A percentile compares a stretch with the other conserved stretches of the same genome.
phyloP scores from a whole-genome alignment of 2,888 invertebrate species.

The Sinohyriopsis cumingii region DNA sequence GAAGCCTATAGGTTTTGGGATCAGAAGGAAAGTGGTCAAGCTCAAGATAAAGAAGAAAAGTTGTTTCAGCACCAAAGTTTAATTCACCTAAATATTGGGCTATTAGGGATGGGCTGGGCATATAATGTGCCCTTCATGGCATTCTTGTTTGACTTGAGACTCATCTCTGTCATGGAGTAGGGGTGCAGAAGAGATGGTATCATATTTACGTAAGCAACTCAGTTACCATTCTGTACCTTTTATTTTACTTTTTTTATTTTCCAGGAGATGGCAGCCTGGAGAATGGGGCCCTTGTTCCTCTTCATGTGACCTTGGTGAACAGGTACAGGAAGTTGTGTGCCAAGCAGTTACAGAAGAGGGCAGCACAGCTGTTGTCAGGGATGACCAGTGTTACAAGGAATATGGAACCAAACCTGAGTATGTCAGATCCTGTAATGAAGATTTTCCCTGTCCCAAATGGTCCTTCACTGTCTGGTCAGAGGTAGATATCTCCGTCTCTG shows the following conservation, averaged over 20 bases:
- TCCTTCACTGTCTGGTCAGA: constrained; percentile 89
- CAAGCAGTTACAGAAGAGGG: constrained; percentile 38
- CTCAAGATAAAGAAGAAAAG: too few relatives aligned
- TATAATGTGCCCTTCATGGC: too few relatives aligned
- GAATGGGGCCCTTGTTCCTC: constrained; percentile 88
- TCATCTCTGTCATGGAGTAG: too few relatives aligned
- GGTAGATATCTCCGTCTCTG: constrained; percentile 73
- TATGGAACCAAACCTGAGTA: constrained; percentile 42
- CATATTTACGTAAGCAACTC: too few relatives aligned
- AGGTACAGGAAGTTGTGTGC: constrained; percentile 79
- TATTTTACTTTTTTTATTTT: constrained; percentile 8
- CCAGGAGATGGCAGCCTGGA: constrained; percentile 74
- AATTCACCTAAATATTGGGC: too few relatives aligned
- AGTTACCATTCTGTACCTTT: neutral
- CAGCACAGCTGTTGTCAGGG: constrained; percentile 31
- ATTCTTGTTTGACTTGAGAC: too few relatives aligned
- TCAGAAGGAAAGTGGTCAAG: too few relatives aligned
- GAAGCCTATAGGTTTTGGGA: too few relatives aligned
- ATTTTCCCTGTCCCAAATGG: constrained; percentile 44
- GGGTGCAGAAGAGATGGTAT: too few relatives aligned
- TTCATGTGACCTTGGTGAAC: constrained; percentile 94
- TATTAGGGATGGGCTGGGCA: too few relatives aligned
- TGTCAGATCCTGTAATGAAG: constrained; percentile 49
- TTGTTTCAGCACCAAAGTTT: too few relatives aligned
- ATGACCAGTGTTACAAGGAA: constrained; percentile 41